Evolutionary conservation across 2,113 vertebrate genomes (phyloP).

Genomic region (Rhabdomys dilectus): DNA sequence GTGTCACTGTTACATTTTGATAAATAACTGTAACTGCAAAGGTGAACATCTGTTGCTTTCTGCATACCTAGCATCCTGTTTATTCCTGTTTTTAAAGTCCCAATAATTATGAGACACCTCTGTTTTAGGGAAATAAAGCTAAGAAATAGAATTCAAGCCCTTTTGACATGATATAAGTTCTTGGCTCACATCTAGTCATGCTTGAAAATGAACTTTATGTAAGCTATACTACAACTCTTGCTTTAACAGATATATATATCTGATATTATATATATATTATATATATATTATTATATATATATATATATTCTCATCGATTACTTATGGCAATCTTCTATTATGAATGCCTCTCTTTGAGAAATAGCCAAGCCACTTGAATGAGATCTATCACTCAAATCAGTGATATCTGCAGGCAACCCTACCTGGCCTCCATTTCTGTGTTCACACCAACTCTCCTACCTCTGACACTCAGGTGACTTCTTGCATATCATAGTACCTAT

Average conservation of each 20-base stretch:
- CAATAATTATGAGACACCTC: neutral
- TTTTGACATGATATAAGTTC: constrained; percentile 12
- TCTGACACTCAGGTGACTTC: neutral
- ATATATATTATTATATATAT: no score
- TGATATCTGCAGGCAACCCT: neutral
- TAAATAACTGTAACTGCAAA: constrained; percentile 30
- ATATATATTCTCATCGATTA: neutral
- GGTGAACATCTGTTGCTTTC: neutral
- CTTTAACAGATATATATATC: neutral
- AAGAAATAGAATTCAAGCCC: neutral
- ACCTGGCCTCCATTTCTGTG: neutral
- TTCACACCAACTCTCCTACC: neutral
- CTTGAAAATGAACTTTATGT: constrained; percentile 43
- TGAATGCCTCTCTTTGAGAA: constrained; percentile 27
- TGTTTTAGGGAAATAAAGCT: constrained; percentile 26
- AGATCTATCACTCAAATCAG: constrained; percentile 21
- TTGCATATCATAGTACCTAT: no score
- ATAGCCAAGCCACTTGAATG: neutral
- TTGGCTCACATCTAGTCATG: neutral
- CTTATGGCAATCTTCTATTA: constrained; percentile 45
- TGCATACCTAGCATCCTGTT: neutral
- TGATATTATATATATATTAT: neutral
- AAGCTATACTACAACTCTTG: neutral
- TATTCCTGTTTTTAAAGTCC: neutral
- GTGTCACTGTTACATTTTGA: constrained; percentile 51